Base-by-base conservation (phyloP, 1,140 invertebrate species). In the Bombus turneri region DNA sequence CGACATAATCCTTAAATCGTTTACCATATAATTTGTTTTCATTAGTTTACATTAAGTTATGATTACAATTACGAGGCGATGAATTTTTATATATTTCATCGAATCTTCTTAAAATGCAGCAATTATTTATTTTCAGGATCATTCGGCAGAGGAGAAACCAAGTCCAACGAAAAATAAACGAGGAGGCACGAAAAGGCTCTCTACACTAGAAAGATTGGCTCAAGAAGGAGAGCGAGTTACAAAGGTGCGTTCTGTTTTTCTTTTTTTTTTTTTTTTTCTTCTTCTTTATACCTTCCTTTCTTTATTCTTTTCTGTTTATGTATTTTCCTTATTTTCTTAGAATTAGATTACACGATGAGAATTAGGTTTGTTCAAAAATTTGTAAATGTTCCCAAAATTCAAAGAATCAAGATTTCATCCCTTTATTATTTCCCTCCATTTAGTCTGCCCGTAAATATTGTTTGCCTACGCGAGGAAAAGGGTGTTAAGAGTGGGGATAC, bases 221-320 rank as follows among this genome's bases (percentile, higher is more conserved):
- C 94, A 95, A 80, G 95, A 96, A 88, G 94, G 95, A 37, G 95
- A 96, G 91, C 93, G 90, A n/a, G 93, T 96, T 18, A 90, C 94
- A 39, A 96, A 96, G 94, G 95, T 95, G 69, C 78, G 87, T 87
- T 66, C 5, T 28, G 18, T 53, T 43, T 39, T 78, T 68, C 74
- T 47, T 68, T 77, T 43, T 78, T 68, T 77, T 47, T 68, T 77
- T 43, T 66, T 6, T 41, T 31, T 43, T 66, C 15, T 41, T 31
- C 28, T n/a, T n/a, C 3, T 59, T 22, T 37, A 62, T 86, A 8
- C 13, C 28, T 71, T 59, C 4, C 8, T n/a, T 10, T 74, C 28
- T 69, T 73, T 82, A 5, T 34, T 22, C 3, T 75, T 31, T 8
- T 43, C 3, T 25, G 1, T 68, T 37, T 68, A 22, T 68, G 9